Evolutionary conservation across 2,888 invertebrate species (phyloP), one percentile per base, ranked within the genome.

Genomic region (Deroplatys truncata): DNA sequence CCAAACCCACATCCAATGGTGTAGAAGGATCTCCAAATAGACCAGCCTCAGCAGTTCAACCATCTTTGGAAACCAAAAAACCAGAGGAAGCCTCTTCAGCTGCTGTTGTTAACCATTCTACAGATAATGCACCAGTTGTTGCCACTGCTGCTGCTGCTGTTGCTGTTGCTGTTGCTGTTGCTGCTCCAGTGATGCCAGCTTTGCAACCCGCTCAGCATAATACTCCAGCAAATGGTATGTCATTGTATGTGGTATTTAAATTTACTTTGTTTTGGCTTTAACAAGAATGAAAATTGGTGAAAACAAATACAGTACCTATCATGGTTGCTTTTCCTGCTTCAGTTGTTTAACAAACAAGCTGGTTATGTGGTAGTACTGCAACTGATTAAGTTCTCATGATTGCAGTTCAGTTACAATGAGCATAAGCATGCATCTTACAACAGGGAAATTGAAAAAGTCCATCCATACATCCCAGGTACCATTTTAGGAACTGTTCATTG

Each of bases 1-100:
- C 88, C 20, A 90, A 91, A 84, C 91, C 91, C 15, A 91, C 91
- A 15, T 90, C 91, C 28, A 91, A 91, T 90, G 91, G 91, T 20
- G 91, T 91, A 25, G 91, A 91, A 89, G 90, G 90, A 16, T 89
- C 90, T 84, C 84, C 90, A 7, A 88, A 56, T 35, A 89, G 88
- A 82, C 56, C 89, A 20, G 35, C 86, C 5, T 13, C 56, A 16
- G 29, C 35, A 9, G 29, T 85, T 31, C 82, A 85, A 25, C 82
- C 84, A 35, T 16, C 84, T n/a, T 4, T 72, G 8, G 90, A 90
- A 15, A 31, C 82, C 16, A 90, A 90, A n/a, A 89, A 90, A 87
- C 31, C 88, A 28, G 90, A 89, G 16, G 90, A 90, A 31, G 84
- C 49, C 15, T 84, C 84, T 85, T 56, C 89, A 7, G 43, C 86